These are phyloP conservation scores for Delia radicum DNA, from an alignment of 1,140 invertebrate genomes.

Conservation along the genomic window DNA sequence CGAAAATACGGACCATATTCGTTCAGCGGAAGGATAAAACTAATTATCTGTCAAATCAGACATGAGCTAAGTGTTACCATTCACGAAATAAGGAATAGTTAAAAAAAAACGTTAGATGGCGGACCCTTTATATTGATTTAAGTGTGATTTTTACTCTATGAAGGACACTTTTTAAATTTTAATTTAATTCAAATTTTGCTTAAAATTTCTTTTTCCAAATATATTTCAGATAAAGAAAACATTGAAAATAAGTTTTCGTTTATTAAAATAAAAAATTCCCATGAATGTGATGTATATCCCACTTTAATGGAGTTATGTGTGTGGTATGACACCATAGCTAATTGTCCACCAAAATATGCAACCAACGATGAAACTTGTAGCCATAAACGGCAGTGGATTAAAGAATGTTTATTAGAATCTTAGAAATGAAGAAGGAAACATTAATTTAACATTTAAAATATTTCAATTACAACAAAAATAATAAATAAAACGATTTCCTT, in stretches of 20 bases:
- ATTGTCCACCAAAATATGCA: background rate
- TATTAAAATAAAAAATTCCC: background rate
- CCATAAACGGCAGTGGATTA: background rate
- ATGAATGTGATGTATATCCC: slow-evolving; percentile 10
- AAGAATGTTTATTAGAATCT: background rate
- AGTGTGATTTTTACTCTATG: too few species aligned
- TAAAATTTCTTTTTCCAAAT: background rate
- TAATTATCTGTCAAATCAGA: too few species aligned
- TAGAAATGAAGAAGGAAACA: background rate
- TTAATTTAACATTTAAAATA: background rate
- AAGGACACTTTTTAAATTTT: too few species aligned
- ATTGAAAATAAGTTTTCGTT: background rate
- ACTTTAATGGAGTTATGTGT: background rate
- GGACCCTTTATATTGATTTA: too few species aligned
- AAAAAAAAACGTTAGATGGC: too few species aligned
- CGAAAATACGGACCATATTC: too few species aligned
- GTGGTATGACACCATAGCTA: background rate
- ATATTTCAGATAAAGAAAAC: background rate
- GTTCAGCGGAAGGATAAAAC: too few species aligned
- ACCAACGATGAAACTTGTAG: background rate
- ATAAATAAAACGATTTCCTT: background rate
- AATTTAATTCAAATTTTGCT: too few species aligned
- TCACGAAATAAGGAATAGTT: too few species aligned
- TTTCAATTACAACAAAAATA: background rate
- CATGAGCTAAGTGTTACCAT: too few species aligned